These are phyloP conservation scores for Cataglyphis livida DNA, from an alignment of 2,888 invertebrate genomes.

Conservation along the genomic window DNA sequence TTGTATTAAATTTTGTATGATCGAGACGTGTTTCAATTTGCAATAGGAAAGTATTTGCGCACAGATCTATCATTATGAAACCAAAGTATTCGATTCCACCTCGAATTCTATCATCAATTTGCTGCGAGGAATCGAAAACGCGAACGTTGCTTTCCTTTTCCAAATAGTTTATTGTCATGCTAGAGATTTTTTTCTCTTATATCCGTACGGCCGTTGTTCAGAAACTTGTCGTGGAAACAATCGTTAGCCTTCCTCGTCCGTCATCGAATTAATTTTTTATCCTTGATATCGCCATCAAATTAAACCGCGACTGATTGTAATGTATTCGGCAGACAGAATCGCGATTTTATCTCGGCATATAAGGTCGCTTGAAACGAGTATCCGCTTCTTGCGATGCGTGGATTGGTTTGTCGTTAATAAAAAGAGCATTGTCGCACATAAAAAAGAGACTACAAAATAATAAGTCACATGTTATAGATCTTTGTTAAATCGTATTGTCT, in stretches of 20 bases:
- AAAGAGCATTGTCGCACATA: background rate
- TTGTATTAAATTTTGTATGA: background rate
- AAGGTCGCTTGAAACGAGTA: slow-evolving; percentile 19
- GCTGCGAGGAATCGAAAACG: slow-evolving; percentile 33
- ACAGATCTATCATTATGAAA: background rate
- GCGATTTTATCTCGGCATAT: slow-evolving; percentile 38
- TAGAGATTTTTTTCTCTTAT: slow-evolving; percentile 5
- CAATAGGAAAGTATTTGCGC: background rate
- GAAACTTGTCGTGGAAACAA: slow-evolving; percentile 6
- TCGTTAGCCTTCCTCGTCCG: slow-evolving; percentile 10
- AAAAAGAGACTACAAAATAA: background rate
- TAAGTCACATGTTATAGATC: background rate
- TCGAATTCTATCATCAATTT: slow-evolving; percentile 45
- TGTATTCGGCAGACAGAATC: slow-evolving; percentile 11
- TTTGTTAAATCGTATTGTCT: background rate
- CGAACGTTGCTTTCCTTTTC: background rate
- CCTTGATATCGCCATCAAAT: slow-evolving; percentile 28
- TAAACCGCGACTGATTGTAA: slow-evolving; percentile 34
- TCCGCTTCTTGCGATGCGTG: slow-evolving; percentile 17
- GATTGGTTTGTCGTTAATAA: slow-evolving; percentile 20
- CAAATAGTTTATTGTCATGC: background rate
- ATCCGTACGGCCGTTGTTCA: background rate
- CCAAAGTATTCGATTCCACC: background rate
- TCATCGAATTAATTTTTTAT: slow-evolving; percentile 44
- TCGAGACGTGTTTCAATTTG: background rate